A percentile compares a stretch with the other conserved stretches of the same genome.
Evolutionary conservation across 1,140 invertebrate species (phyloP).

Genomic region (Mya arenaria): DNA sequence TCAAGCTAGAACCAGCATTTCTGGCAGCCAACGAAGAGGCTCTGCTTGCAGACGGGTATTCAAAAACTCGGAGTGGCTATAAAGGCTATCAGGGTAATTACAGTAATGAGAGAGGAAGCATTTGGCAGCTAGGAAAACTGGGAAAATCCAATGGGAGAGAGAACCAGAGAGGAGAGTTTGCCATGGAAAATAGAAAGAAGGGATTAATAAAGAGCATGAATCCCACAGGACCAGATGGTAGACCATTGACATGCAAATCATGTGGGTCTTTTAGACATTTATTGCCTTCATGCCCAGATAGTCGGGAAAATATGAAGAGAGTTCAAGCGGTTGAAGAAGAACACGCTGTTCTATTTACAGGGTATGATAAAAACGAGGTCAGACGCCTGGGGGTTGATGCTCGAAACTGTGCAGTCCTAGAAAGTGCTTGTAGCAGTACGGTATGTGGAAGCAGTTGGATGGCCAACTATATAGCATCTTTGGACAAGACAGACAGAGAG

Average conservation of each 20-base stretch:
- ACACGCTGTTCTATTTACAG: conserved; percentile 46
- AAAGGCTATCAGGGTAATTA: not conserved
- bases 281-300: not conserved
- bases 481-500: conserved; percentile 3
- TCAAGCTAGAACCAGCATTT: conserved; percentile 55
- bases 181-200: not conserved
- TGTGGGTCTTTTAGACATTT: conserved; percentile 23
- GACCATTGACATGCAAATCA: conserved; percentile 6
- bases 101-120: conserved; percentile 1
- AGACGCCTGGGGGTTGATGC: conserved; percentile 31
- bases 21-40: conserved; percentile 58
- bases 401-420: conserved; percentile 52
- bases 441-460: conserved; percentile 54
- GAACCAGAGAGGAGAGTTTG: not conserved
- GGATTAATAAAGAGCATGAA: conserved; percentile 24
- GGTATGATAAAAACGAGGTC: conserved; percentile 27
- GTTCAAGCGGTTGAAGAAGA: conserved; percentile 35
- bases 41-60: conserved; percentile 45
- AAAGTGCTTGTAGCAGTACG: conserved; percentile 53
- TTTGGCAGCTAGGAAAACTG: not conserved
- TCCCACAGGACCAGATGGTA: conserved; percentile 22
- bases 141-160: conserved; percentile 22
- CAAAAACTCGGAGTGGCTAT: conserved; percentile 15
- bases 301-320: conserved; percentile 37
- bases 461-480: conserved; percentile 41